Conservation (phyloP, 1,140 invertebrate genomes). For the Sycobia sp. region DNA sequence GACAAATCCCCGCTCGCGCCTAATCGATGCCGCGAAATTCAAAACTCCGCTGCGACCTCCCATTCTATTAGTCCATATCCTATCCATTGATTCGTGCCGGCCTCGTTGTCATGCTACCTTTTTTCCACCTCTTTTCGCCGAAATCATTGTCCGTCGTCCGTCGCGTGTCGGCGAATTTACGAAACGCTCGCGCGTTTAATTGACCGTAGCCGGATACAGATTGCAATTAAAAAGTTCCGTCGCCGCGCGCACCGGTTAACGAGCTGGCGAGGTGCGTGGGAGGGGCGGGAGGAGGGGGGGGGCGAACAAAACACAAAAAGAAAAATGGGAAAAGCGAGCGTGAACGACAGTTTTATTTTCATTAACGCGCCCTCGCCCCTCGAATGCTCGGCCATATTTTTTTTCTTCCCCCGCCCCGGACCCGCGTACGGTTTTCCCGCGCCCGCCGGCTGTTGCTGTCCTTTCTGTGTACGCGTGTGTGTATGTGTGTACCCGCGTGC, state of each 20-base stretch:
- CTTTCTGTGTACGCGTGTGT: neutral
- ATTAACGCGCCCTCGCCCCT: slow-evolving; percentile 10
- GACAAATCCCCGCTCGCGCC: too few relatives aligned
- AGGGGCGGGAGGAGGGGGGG: too few relatives aligned
- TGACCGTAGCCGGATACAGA: slow-evolving; percentile 16
- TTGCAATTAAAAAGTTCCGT: slow-evolving; percentile 32
- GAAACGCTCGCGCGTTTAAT: slow-evolving; percentile 14
- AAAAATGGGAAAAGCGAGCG: slow-evolving; percentile 14
- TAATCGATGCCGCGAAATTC: too few relatives aligned
- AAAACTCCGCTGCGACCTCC: neutral
- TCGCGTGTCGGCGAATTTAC: neutral
- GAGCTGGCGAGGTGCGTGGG: slow-evolving; percentile 11
- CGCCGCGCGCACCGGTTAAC: slow-evolving; percentile 10
- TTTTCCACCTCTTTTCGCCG: too few relatives aligned
- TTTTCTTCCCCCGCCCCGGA: neutral
- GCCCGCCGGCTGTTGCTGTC: neutral
- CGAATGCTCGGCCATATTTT: neutral
- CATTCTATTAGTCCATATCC: neutral
- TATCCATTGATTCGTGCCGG: too few relatives aligned
- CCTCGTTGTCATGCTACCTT: too few relatives aligned
- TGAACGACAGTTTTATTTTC: slow-evolving; percentile 33
- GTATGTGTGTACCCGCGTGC: neutral
- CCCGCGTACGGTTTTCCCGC: neutral
- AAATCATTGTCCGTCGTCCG: neutral
- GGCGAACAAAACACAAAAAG: too few relatives aligned